phyloP scores from a whole-genome alignment of 2,797 vertebrate genomes.

The Paedocypris micromegethes region DNA sequence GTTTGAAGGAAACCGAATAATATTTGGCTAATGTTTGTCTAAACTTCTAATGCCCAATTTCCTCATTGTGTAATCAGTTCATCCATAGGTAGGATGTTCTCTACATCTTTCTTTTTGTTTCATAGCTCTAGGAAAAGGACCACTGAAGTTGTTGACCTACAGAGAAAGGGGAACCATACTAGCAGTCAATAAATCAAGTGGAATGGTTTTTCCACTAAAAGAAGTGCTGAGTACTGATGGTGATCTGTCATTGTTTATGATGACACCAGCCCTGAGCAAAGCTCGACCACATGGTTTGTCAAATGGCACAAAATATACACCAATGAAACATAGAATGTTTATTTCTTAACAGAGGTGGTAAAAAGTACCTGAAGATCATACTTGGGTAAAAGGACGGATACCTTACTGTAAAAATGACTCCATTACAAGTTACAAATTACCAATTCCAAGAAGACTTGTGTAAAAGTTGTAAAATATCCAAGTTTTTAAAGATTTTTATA shows the following conservation, averaged over 20 bases:
- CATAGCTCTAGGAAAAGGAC: conserved; percentile 89
- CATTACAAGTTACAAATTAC: too few relatives aligned
- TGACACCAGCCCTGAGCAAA: conserved; percentile 86
- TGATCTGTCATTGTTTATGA: conserved; percentile 77
- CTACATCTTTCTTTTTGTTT: neutral
- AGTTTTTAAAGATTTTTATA: neutral
- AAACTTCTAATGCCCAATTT: too few relatives aligned
- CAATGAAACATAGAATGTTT: too few relatives aligned
- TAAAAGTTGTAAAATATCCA: too few relatives aligned
- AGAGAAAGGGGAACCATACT: conserved; percentile 65
- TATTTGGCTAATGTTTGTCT: too few relatives aligned
- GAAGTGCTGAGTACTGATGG: conserved; percentile 52
- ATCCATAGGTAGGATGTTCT: neutral
- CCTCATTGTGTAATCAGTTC: too few relatives aligned
- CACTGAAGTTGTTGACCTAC: conserved; percentile 78
- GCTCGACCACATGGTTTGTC: conserved; percentile 82
- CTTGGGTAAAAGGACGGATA: too few relatives aligned
- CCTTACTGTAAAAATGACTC: too few relatives aligned
- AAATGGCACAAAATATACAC: neutral
- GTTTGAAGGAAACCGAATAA: too few relatives aligned
- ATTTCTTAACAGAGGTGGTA: too few relatives aligned
- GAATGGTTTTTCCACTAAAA: conserved; percentile 65
- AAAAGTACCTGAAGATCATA: too few relatives aligned
- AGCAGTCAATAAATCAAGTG: conserved; percentile 59
- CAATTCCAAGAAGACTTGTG: too few relatives aligned